Conservation (phyloP, 1,140 invertebrate species). For the Theocolax elegans region DNA sequence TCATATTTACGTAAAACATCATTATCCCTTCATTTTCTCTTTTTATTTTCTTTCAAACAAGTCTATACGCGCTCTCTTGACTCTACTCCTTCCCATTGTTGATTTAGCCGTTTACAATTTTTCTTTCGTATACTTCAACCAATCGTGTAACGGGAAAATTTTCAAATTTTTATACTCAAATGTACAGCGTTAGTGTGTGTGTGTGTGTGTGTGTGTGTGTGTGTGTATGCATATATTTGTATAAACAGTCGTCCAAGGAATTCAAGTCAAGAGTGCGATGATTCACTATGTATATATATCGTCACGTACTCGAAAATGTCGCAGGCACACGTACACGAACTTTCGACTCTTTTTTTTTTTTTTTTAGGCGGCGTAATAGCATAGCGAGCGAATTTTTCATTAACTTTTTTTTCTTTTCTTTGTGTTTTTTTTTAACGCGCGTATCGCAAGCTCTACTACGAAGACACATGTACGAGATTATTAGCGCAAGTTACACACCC, state of each 20-base stretch:
- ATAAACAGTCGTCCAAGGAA: background rate
- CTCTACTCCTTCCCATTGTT: no score
- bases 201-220: no score
- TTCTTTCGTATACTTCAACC: no score
- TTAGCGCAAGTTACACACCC: conserved; percentile 24
- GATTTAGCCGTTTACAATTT: no score
- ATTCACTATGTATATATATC: conserved; percentile 1
- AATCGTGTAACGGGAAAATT: no score
- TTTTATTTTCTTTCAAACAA: no score
- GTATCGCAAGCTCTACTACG: conserved; percentile 35
- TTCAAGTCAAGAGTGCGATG: conserved; percentile 20
- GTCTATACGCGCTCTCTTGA: conserved; percentile 5
- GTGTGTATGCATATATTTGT: no score
- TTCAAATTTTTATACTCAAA: no score
- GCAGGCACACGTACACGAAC: conserved; percentile 46
- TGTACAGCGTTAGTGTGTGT: no score
- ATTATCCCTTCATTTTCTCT: no score
- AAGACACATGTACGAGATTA: conserved; percentile 22
- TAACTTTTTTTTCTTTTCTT: background rate
- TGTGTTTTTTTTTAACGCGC: conserved; percentile 20
- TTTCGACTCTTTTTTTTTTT: conserved; percentile 47
- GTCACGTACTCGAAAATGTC: background rate
- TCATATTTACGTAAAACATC: background rate
- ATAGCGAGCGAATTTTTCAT: conserved; percentile 52
- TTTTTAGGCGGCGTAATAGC: conserved; percentile 57